These are phyloP conservation scores for Crotophaga sulcirostris DNA, from an alignment of 2,113 vertebrate genomes.

Conservation along the genomic window DNA sequence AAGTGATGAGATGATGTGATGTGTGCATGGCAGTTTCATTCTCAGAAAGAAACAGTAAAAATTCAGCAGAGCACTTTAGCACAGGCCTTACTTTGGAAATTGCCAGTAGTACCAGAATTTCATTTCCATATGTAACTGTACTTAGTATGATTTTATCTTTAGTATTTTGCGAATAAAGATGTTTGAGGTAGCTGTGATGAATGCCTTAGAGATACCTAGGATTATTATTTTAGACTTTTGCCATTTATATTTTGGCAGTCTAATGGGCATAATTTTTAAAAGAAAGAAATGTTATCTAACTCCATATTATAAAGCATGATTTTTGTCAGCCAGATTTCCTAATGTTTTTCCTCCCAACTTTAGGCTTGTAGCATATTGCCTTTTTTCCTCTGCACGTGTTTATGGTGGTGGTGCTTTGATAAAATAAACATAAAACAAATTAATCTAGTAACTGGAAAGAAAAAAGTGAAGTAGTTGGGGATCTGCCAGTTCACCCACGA, in stretches of 20 bases:
- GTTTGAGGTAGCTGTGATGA: background rate
- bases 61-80: background rate
- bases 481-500: background rate
- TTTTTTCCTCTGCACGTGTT: background rate
- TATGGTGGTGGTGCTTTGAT: background rate
- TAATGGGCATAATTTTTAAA: background rate
- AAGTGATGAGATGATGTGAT: background rate
- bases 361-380: background rate
- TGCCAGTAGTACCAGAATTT: background rate
- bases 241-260: constrained; percentile 22
- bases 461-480: background rate
- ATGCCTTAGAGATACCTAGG: background rate
- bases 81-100: background rate
- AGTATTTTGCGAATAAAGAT: background rate
- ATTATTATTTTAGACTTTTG: background rate
- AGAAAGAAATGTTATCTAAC: background rate
- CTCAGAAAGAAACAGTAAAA: background rate
- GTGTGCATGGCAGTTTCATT: background rate
- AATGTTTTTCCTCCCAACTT: background rate
- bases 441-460: background rate
- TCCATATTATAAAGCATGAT: background rate
- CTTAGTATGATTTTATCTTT: too few species aligned
- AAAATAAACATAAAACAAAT: background rate
- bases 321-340: background rate
- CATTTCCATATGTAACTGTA: background rate